These are phyloP conservation scores for Baronia brevicornis DNA, from an alignment of 2,888 invertebrate species.

Conservation along the genomic window DNA sequence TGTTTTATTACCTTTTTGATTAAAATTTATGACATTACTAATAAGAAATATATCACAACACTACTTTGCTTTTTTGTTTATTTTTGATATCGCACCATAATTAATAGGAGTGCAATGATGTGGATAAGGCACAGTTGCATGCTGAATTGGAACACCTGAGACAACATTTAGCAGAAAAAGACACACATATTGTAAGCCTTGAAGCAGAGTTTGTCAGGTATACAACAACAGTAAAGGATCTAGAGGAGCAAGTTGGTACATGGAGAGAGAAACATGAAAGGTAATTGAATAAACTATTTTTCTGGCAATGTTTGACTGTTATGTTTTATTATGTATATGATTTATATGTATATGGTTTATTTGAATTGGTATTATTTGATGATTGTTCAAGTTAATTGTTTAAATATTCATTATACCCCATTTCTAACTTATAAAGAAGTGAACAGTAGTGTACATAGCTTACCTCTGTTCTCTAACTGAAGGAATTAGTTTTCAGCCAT, in stretches of 20 bases:
- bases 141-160: slow-evolving; percentile 91
- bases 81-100: slow-evolving; percentile 45
- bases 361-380: no score
- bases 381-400: no score
- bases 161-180: slow-evolving; percentile 86
- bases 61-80: slow-evolving; percentile 39
- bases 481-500: no score
- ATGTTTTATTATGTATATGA: no score
- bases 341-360: no score
- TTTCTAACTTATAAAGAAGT: no score
- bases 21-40: slow-evolving; percentile 8
- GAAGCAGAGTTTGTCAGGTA: slow-evolving; percentile 90
- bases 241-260: slow-evolving; percentile 88
- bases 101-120: slow-evolving; percentile 62
- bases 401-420: no score
- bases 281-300: slow-evolving; percentile 41
- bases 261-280: slow-evolving; percentile 96
- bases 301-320: slow-evolving; percentile 16
- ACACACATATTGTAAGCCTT: slow-evolving; percentile 88
- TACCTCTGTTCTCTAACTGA: no score
- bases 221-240: slow-evolving; percentile 83
- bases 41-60: slow-evolving; percentile 17
- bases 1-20: slow-evolving; percentile 11
- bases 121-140: slow-evolving; percentile 80
- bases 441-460: no score